Base-by-base conservation (phyloP, 92 coral and sea anemone species). In the Zoanthus sansibaricus region DNA sequence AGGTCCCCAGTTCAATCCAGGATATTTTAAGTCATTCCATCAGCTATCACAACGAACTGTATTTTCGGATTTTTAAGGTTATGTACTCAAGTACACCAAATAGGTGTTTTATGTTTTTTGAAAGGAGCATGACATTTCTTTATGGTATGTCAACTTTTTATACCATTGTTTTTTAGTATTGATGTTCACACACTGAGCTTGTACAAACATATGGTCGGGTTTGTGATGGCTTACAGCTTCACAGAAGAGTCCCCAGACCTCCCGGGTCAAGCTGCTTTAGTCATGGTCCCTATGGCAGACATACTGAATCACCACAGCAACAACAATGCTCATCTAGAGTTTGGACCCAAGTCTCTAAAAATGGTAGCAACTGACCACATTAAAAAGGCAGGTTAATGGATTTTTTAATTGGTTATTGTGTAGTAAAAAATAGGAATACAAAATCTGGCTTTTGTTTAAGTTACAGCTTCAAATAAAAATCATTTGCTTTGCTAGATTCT, bases 211-310 rank as follows among this genome's bases (percentile, higher is more conserved):
- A 88, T 97, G 97, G 98, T 98, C n/a, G 97, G 97, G 0, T 97
- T 97, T 83, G 92, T 97, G 48, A 97, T 97, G 99, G 99, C 99
- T 21, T 97, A 97, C 90, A 97, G 99, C 88, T 97, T 97, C 77
- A 97, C 98, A 30, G 99, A 97, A 69, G 86, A 91, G 13, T 86
- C 55, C 25, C 77, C 95, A 37, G 80, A 74, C 52, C 75, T 69
- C 59, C 92, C 76, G 0, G 84, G 79, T 74, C 61, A 64, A 9
- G 83, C 89, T 10, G 89, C 74, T 17, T 98, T 98, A 76, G 93
- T 87, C 52, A 97, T 97, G 99, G 99, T 97, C 3, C 99, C 99
- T 5, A 97, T 97, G 99, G 99, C 99, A 4, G 99, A 97, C 90
- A 97, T 95, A 15, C 92, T 97, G 10, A 97, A 97, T 79, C 99